Evolutionary conservation across 2,888 invertebrate genomes (phyloP), one percentile per base, ranked within the genome.

Genomic region (Apotomis capreana): DNA sequence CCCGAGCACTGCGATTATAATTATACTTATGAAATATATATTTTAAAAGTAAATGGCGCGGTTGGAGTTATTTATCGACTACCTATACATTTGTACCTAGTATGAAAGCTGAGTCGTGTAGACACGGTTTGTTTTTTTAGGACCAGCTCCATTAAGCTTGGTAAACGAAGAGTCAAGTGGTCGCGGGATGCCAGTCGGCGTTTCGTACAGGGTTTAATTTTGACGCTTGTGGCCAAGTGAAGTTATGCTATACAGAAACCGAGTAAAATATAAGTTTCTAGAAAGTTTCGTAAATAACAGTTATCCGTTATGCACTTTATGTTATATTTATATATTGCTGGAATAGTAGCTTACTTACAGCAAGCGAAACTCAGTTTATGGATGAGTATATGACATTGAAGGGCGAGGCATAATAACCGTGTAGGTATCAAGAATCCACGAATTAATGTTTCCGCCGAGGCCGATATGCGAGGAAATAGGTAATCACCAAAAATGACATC

Each of bases 111-210:
- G 74, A 68, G 74, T 70, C 76, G 75, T 77, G 78, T 78, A 80
- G 80, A 82, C 78, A 79, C 74, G 74, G 77, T 78, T 81, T 84
- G 86, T 81, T 86, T 76, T 84, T 85, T 86, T 86, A 86, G 86
- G 86, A 83, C 82, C 72, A 76, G 76, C 70, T 79, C 83, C 83
- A 85, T 86, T 83, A 83, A 81, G 80, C 78, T 82, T 71, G 79
- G 79, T 77, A 82, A 80, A 81, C 81, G 78, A 75, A 79, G 68
- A 78, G 76, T 78, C 78, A 74, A 81, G 78, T 77, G 77, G 77
- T 73, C 73, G 74, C 71, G 70, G 75, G 74, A 68, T 46, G 68
- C 73, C 67, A 71, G 73, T 75, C 73, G 68, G 70, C 70, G 69
- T 73, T 74, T 74, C 60, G 68, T 74, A 51, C 51, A 57, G 13